Base-by-base conservation (phyloP, 2,113 vertebrate genomes). In the Columba janthina region DNA sequence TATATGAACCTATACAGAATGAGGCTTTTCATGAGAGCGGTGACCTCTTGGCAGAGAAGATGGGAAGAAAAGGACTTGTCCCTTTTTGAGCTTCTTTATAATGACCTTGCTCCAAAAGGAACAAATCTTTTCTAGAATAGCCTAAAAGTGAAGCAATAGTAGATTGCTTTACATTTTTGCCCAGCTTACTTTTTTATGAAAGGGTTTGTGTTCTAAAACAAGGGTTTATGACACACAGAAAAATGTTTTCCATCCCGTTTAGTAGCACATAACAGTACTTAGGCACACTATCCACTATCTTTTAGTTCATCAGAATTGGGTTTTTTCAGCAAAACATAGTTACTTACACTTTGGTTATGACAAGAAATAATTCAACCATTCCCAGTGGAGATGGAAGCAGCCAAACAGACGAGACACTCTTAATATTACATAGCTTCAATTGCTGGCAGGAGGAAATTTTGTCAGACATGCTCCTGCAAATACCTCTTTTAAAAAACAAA, bases 241-340 rank as follows among this genome's bases (percentile, higher is more conserved):
- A 78, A 82, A 67, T 46, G 2, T 38, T 81, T 90, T 87, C 54
- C 20, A 42, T 64, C 20, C 21, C 69, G 13, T 78, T 92, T 26
- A 65, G 36, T 36, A 72, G 22, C n/a, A 53, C 14, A 8, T 29
- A 29, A 56, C 8, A 12, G 12, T 21, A 58, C 28, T 44, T 22
- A 21, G 0, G 0, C 3, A 46, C 12, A 26, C 10, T 57, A 64
- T 28, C 18, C 12, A 8, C n/a, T 58, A 5, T 24, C 11, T 70
- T 74, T 38, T 65, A 77, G 24, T 79, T 38, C 19, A 42, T 29
- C 2, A 3, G 9, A 5, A 20, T 10, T 5, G 6, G 11, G 0
- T 0, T 17, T 79, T 71, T 76, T 18, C 42, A 58, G 26, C 17
- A 58, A 54, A 87, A 73, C 5, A 4, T 46, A 38, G 85, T 85